Base-by-base conservation (phyloP, 2,888 invertebrate genomes). In the Lasioglossum figueresi region DNA sequence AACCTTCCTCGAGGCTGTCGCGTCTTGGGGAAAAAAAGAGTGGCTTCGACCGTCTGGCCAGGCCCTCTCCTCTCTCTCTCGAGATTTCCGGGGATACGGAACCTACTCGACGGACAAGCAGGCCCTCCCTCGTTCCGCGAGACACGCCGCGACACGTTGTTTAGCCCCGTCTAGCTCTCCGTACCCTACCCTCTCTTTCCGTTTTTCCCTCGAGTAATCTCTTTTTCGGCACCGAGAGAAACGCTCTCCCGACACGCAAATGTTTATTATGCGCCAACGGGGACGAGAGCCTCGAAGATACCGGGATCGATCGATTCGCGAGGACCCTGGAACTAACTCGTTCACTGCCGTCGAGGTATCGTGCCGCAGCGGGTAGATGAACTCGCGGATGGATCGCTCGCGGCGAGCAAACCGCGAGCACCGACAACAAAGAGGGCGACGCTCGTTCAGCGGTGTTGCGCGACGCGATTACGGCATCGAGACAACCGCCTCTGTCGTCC, bases 401-500 rank as follows among this genome's bases (percentile, higher is more conserved):
- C 16, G n/a, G 31, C n/a, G 2, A 43, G 40, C 31, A 27, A 66
- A 76, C 48, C 40, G 37, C 19, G 37, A 23, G 68, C 14, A 43
- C 66, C 40, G 16, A 27, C 19, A 31, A n/a, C n/a, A 45, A 72
- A 63, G 27, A 23, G 45, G n/a, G 16, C 68, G 19, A 34, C n/a
- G 52, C 37, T 70, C 43, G 43, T 10, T n/a, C 66, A 43, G 31
- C 6, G 19, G 66, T 23, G 31, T 43, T 34, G 70, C 37, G 77
- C 77, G 56, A 75, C 75, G 77, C 48, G 79, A 73, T 71, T 70
- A 43, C 75, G n/a, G n/a, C 40, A 48, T 31, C 63, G 70, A 45
- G 71, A 16, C 48, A 45, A 89, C 90, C 82, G 91, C 92, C 88
- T 91, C 91, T 90, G 89, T 86, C 90, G 88, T 87, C 88, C 90